These are phyloP conservation scores for Antigone vipio DNA, from an alignment of 2,113 vertebrate genomes.

Conservation along the genomic window DNA sequence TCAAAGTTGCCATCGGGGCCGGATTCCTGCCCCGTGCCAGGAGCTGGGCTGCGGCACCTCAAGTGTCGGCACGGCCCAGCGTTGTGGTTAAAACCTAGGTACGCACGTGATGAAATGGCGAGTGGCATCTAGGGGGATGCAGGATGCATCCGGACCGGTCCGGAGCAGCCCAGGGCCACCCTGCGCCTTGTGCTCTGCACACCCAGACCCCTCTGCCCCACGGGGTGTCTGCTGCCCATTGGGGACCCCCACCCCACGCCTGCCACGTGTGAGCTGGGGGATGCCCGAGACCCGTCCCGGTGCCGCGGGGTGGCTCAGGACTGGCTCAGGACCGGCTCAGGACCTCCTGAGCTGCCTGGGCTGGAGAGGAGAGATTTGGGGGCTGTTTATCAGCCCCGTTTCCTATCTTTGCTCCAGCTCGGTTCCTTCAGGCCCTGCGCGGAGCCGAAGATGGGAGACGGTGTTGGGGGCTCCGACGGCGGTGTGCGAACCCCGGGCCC, in stretches of 20 bases:
- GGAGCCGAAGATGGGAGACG: neutral
- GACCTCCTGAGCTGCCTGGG: neutral
- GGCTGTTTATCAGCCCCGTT: neutral
- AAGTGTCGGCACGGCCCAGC: accelerated
- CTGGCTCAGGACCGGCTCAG: accelerated
- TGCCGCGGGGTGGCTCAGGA: neutral
- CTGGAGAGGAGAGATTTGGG: accelerated
- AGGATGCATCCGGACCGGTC: neutral
- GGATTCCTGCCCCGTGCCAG: accelerated
- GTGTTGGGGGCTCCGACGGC: neutral
- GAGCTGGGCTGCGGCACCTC: neutral
- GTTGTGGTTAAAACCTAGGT: neutral
- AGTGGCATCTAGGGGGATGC: accelerated
- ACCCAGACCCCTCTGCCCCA: neutral
- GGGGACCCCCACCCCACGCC: too few species aligned
- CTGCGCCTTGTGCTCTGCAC: neutral
- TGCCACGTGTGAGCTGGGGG: neutral
- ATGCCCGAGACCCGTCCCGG: accelerated
- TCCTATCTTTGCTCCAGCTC: neutral
- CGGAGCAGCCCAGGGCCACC: neutral
- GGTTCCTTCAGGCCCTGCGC: accelerated
- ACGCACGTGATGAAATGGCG: accelerated
- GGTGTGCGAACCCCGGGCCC: accelerated
- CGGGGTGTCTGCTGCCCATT: too few species aligned
- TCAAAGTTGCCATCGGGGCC: accelerated